A percentile compares a stretch with the other conserved stretches of the same genome.
Evolutionary conservation across 2,888 invertebrate species (phyloP).

Genomic region (Amphiduros pacificus): DNA sequence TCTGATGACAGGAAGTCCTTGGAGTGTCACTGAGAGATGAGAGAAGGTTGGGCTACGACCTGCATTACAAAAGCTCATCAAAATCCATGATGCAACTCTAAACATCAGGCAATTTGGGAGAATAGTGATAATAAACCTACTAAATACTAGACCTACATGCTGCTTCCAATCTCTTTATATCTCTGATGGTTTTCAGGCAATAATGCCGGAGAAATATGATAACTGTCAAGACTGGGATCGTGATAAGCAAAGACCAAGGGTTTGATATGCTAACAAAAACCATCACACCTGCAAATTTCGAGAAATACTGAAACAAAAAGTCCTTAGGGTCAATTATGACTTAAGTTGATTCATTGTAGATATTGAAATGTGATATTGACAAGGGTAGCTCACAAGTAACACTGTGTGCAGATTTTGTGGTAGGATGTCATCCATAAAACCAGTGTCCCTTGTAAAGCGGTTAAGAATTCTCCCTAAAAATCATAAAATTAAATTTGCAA

Average conservation of each 20-base stretch:
- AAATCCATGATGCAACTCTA: too few species aligned
- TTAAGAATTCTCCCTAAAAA: slow-evolving; percentile 83
- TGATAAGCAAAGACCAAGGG: slow-evolving; percentile 63
- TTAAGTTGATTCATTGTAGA: too few species aligned
- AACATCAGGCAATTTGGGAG: too few species aligned
- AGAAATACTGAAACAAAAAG: slow-evolving; percentile 64
- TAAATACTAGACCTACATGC: slow-evolving; percentile 7
- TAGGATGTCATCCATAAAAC: slow-evolving; percentile 64
- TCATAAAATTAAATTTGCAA: too few species aligned
- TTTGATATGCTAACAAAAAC: slow-evolving; percentile 73
- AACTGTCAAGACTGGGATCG: slow-evolving; percentile 64
- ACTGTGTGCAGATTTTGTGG: not conserved
- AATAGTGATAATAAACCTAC: too few species aligned
- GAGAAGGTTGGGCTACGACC: slow-evolving; percentile 94
- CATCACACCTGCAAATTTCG: slow-evolving; percentile 68
- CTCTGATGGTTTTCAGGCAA: slow-evolving; percentile 3
- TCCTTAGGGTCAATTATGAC: too few species aligned
- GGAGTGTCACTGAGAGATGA: slow-evolving; percentile 83
- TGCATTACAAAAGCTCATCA: slow-evolving; percentile 53
- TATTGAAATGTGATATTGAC: too few species aligned
- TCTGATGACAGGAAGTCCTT: slow-evolving; percentile 87
- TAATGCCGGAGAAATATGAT: not conserved
- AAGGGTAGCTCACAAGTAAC: not conserved
- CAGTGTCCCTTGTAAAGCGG: slow-evolving; percentile 82
- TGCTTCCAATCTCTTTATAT: slow-evolving; percentile 10